Percentiles rank a stretch among this genome's conserved stretches.
Evolutionary conservation across 2,888 invertebrate species (phyloP).

Genomic region (Flexamia atlantica): DNA sequence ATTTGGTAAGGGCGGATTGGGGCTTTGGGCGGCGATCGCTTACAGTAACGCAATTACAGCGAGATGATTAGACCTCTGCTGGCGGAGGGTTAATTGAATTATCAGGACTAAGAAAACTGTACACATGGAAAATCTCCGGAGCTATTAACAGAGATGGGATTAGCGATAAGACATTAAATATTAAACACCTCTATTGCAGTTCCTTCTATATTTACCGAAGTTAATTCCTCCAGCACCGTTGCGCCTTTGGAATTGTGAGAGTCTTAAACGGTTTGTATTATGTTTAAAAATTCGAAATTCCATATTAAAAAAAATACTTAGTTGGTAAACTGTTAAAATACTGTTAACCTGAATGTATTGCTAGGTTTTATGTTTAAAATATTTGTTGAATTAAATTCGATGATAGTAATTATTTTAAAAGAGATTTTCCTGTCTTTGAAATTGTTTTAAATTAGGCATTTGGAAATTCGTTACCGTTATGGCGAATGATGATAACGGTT

Average conservation of each 20-base stretch:
- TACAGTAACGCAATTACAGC: conserved; percentile 29
- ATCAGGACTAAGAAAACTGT: conserved; percentile 17
- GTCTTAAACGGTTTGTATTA: not conserved
- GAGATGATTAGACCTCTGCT: conserved; percentile 2
- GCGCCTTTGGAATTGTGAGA: not conserved
- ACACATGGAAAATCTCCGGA: conserved; percentile 33
- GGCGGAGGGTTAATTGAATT: not conserved
- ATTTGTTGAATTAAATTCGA: no score
- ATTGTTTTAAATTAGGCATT: no score
- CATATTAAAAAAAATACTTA: no score
- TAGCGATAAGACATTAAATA: conserved; percentile 40
- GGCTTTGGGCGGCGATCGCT: not conserved
- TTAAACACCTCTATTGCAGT: conserved; percentile 25
- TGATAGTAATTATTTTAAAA: no score
- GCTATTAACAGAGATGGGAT: conserved; percentile 1
- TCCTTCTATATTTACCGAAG: not conserved
- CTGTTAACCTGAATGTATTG: no score
- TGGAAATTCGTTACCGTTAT: no score
- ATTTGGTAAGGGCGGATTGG: not conserved
- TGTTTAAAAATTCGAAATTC: no score
- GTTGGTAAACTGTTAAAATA: no score
- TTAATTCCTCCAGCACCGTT: not conserved
- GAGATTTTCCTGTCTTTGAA: no score
- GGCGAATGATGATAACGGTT: no score
- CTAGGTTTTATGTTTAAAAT: no score